Conservation (phyloP, 2,888 invertebrate species). For the Ennomos erosarius region DNA sequence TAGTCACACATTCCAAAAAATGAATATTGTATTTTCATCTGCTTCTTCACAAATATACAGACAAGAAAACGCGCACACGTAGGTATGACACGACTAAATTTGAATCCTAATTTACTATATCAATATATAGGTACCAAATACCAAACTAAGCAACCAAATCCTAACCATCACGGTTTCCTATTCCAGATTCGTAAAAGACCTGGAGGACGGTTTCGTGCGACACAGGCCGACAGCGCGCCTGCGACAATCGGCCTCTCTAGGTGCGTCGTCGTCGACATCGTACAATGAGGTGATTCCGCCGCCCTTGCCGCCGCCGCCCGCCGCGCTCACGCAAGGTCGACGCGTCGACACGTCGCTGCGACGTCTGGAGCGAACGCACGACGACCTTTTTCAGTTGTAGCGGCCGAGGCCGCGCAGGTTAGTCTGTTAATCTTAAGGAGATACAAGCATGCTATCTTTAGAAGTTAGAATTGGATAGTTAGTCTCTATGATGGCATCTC, state of each 20-base stretch:
- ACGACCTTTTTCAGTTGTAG: conserved; percentile 97
- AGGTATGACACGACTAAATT: too few relatives aligned
- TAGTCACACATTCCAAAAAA: too few relatives aligned
- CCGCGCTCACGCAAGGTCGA: conserved; percentile 92
- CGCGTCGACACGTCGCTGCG: conserved; percentile 92
- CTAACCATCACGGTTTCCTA: not conserved
- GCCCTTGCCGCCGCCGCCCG: conserved; percentile 84
- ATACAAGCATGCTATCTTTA: too few relatives aligned
- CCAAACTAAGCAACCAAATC: not conserved
- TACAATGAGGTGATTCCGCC: conserved; percentile 79
- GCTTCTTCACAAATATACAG: too few relatives aligned
- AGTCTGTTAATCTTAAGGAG: not conserved
- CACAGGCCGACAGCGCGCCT: conserved; percentile 83
- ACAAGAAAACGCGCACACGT: too few relatives aligned
- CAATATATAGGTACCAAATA: too few relatives aligned
- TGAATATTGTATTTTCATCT: too few relatives aligned
- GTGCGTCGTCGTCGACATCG: conserved; percentile 74
- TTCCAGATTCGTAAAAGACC: conserved; percentile 84
- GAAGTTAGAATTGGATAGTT: too few relatives aligned
- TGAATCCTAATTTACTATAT: too few relatives aligned
- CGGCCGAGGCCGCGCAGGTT: conserved; percentile 84
- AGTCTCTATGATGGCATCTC: too few relatives aligned
- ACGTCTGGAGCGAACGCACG: conserved; percentile 93
- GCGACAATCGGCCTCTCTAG: conserved; percentile 84
- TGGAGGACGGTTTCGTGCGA: conserved; percentile 82